Percentiles rank a stretch among this genome's conserved stretches.
Conservation (phyloP, 2,113 vertebrate genomes). For the Madoqua kirkii region DNA sequence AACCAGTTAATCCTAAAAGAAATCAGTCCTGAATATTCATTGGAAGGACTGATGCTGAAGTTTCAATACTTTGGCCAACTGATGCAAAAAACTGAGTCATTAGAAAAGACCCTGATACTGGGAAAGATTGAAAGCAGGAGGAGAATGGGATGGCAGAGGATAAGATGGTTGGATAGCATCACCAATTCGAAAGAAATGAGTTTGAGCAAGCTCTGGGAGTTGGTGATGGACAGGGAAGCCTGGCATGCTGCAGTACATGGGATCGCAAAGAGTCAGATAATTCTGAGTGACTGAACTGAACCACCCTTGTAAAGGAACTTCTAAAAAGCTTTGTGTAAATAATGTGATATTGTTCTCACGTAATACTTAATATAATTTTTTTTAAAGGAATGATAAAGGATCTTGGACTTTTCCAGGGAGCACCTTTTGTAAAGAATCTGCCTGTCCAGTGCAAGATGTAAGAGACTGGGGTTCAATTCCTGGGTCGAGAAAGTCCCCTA, state of each 20-base stretch:
- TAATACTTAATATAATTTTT: background rate
- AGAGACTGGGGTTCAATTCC: background rate
- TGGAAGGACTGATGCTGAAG: background rate
- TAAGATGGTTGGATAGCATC: background rate
- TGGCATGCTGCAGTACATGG: background rate
- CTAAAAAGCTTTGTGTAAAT: background rate
- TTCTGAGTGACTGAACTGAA: background rate
- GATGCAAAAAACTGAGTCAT: background rate
- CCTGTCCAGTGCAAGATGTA: background rate
- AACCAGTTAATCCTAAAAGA: background rate
- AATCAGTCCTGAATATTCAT: background rate
- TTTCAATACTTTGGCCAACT: background rate
- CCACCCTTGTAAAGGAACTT: background rate
- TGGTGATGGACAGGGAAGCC: background rate
- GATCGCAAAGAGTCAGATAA: background rate
- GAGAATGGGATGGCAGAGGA: background rate
- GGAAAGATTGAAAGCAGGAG: background rate
- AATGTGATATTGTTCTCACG: background rate
- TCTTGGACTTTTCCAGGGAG: background rate
- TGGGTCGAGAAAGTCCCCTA: background rate
- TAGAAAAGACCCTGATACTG: background rate
- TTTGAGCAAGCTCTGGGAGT: background rate
- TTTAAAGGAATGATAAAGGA: background rate
- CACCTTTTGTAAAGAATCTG: background rate
- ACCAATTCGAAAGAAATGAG: background rate